Percentiles rank a stretch among this genome's conserved stretches.
phyloP scores from a whole-genome alignment of 2,113 vertebrate genomes.

The Miniopterus natalensis region DNA sequence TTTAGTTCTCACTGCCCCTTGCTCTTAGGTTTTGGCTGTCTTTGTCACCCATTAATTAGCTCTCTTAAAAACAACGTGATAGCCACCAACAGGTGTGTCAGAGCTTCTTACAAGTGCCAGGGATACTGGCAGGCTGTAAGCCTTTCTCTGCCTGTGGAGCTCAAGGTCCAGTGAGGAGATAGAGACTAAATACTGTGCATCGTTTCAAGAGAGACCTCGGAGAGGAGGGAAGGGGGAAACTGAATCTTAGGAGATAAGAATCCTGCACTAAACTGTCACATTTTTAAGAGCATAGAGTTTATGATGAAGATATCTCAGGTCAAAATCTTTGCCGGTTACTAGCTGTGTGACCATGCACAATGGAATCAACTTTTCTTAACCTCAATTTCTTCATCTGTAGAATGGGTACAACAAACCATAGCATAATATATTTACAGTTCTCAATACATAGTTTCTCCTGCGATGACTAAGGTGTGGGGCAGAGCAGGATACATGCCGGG shows the following conservation, averaged over 20 bases:
- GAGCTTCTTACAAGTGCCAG: no score
- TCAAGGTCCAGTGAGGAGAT: neutral
- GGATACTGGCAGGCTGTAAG: neutral
- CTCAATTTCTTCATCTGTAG: neutral
- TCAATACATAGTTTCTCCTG: no score
- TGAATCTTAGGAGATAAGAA: neutral
- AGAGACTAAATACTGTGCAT: no score
- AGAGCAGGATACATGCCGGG: neutral
- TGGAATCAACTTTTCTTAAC: neutral
- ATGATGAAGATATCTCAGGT: neutral
- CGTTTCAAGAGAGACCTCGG: neutral
- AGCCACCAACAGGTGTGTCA: neutral
- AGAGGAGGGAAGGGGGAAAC: neutral
- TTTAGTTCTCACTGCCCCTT: neutral
- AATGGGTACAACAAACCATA: neutral
- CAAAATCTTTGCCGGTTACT: neutral
- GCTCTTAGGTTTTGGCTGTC: neutral
- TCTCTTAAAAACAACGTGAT: constrained; percentile 10
- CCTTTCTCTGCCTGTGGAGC: neutral
- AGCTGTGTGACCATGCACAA: neutral
- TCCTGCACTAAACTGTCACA: fast-evolving
- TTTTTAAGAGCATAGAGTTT: neutral
- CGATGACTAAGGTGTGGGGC: neutral
- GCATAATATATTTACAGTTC: neutral
- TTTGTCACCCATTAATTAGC: neutral